Percentiles rank a stretch among this genome's conserved stretches.
These are phyloP conservation scores for Oenanthe oenanthe DNA, from an alignment of 2,113 vertebrate species.

Conservation along the genomic window DNA sequence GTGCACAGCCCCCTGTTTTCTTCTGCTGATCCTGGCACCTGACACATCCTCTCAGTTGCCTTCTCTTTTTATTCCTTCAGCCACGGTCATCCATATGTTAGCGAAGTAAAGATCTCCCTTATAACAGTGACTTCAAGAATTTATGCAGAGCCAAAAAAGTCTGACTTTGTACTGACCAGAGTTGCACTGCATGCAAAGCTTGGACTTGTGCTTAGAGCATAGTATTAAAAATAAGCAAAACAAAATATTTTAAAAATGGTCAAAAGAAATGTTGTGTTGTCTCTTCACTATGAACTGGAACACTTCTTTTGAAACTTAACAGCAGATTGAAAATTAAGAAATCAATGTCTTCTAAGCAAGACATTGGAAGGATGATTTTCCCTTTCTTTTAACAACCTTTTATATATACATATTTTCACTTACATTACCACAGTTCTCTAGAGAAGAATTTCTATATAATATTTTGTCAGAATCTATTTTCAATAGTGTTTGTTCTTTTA, in stretches of 20 bases:
- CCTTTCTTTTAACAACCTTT: not conserved
- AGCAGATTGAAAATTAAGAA: not conserved
- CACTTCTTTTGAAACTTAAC: not conserved
- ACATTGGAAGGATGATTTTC: not conserved
- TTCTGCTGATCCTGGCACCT: not conserved
- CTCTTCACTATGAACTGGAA: not conserved
- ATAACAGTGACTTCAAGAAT: not conserved
- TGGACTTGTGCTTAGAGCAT: not conserved
- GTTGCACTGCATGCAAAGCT: not conserved
- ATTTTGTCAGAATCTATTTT: conserved; percentile 7
- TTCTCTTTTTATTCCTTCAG: not conserved
- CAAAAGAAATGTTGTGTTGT: not conserved
- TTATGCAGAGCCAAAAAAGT: not conserved
- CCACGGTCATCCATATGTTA: not conserved
- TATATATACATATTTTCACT: not conserved
- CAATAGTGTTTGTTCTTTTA: not conserved
- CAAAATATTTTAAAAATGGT: not conserved
- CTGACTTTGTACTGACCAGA: not conserved
- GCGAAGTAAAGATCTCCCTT: not conserved
- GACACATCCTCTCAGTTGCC: not conserved
- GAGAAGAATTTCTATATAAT: not conserved
- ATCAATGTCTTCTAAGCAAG: conserved; percentile 1
- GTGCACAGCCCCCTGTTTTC: not conserved
- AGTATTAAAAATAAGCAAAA: conserved; percentile 4
- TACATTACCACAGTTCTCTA: not conserved